Percentiles rank a stretch among this genome's conserved stretches.
Conservation (phyloP, 2,888 invertebrate species). For the Hyposoter didymator region DNA sequence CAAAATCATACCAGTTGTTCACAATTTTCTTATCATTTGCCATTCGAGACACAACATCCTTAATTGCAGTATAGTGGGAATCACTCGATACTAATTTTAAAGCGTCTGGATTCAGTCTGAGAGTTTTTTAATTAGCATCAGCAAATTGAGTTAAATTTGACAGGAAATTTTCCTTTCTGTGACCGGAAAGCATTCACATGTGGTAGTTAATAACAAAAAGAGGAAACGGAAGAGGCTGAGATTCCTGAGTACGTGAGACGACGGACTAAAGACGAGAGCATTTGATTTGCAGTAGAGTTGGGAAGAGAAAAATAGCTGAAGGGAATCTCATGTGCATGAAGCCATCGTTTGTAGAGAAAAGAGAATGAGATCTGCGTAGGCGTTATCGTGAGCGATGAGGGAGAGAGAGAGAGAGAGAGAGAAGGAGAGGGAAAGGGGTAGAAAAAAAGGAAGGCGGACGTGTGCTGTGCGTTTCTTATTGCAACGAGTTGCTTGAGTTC, state of each 20-base stretch:
- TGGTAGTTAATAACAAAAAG: neutral
- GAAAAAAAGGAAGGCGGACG: constrained; percentile 33
- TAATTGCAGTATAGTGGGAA: neutral
- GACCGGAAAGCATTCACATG: neutral
- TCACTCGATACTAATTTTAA: neutral
- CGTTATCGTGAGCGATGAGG: constrained; percentile 44
- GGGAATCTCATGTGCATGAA: constrained; percentile 57
- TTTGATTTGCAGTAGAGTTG: constrained; percentile 30
- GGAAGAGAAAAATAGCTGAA: constrained; percentile 17
- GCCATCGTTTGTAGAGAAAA: constrained; percentile 58
- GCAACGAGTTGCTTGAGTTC: constrained; percentile 44
- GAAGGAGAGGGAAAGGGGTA: constrained; percentile 13
- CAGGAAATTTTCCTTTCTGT: neutral
- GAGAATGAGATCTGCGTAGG: constrained; percentile 51
- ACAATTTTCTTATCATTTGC: too few relatives aligned
- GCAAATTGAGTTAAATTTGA: neutral
- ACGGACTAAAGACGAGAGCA: constrained; percentile 12
- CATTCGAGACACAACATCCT: too few relatives aligned
- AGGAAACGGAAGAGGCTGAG: constrained; percentile 6
- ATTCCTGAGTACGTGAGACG: neutral
- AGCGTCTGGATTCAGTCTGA: neutral
- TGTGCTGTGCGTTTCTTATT: constrained; percentile 32
- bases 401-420: constrained; percentile 18
- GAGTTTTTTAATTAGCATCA: too few relatives aligned
- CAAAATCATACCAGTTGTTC: too few relatives aligned